A percentile compares a stretch with the other conserved stretches of the same genome.
Evolutionary conservation across 64 coral and sea anemone species (phyloP).

Genomic region (Pocillopora verrucosa): DNA sequence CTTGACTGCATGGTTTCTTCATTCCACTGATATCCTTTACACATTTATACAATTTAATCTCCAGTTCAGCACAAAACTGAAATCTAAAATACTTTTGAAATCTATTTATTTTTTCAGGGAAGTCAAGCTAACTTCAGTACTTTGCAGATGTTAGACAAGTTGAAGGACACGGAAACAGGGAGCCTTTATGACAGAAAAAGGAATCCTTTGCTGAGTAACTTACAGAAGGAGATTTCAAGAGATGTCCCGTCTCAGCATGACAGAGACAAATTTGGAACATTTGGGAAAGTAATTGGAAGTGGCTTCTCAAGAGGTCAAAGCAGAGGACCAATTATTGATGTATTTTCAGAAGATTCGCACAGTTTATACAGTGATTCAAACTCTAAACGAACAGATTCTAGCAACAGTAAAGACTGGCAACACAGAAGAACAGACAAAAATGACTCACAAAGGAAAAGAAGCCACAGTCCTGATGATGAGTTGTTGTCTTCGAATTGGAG

Average conservation of each 20-base stretch:
- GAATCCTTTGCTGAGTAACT: not conserved
- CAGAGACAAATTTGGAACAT: not conserved
- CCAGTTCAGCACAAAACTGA: too few relatives aligned
- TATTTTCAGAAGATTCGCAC: slow-evolving; percentile 19
- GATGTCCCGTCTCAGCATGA: not conserved
- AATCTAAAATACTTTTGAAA: not conserved
- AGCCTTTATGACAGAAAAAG: not conserved
- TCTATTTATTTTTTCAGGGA: not conserved
- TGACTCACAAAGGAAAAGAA: not conserved
- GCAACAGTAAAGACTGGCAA: slow-evolving; percentile 10
- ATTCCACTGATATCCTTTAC: too few relatives aligned
- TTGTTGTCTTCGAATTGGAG: slow-evolving; percentile 6
- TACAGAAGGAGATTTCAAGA: slow-evolving; percentile 44
- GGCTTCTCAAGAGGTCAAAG: slow-evolving; percentile 2
- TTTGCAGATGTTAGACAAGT: not conserved
- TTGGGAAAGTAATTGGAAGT: not conserved
- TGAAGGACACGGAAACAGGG: not conserved
- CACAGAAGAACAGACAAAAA: not conserved
- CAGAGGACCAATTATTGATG: slow-evolving; percentile 2
- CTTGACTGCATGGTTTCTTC: too few relatives aligned
- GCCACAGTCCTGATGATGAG: not conserved
- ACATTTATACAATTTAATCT: too few relatives aligned
- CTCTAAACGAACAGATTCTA: not conserved
- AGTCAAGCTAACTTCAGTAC: slow-evolving; percentile 4
- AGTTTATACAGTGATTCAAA: not conserved